A percentile compares a stretch with the other conserved stretches of the same genome.
These are phyloP conservation scores for Pardosa pseudoannulata DNA, from an alignment of 2,888 invertebrate genomes.

Conservation along the genomic window DNA sequence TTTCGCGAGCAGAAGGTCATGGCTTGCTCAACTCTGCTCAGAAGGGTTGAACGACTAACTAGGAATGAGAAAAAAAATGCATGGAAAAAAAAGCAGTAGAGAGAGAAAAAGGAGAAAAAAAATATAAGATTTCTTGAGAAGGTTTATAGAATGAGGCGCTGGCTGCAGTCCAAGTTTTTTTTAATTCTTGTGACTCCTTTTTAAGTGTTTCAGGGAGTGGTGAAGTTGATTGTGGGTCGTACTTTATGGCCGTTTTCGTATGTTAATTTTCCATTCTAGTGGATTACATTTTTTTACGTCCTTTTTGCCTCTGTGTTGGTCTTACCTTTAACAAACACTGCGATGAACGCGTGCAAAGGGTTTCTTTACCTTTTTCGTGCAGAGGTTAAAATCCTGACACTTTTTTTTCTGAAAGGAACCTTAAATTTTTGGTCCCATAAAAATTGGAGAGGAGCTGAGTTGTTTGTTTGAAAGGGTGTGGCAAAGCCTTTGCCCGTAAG, in stretches of 20 bases:
- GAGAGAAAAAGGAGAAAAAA: background rate
- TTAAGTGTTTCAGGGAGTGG: constrained; percentile 12
- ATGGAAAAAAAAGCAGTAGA: background rate
- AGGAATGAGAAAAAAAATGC: background rate
- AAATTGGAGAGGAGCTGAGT: too few species aligned
- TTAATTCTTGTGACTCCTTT: background rate
- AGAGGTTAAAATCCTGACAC: too few species aligned
- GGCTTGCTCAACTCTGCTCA: constrained; percentile 16
- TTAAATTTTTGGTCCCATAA: too few species aligned
- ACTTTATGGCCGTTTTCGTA: background rate
- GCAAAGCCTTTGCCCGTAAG: too few species aligned
- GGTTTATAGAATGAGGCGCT: background rate
- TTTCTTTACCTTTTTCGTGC: too few species aligned
- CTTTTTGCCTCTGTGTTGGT: too few species aligned
- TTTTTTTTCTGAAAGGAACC: too few species aligned
- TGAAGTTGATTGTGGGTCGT: background rate
- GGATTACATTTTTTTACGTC: too few species aligned
- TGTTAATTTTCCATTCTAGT: background rate
- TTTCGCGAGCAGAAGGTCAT: constrained; percentile 17
- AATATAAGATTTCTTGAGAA: background rate
- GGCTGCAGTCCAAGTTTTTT: background rate
- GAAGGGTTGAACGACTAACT: background rate
- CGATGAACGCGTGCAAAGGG: too few species aligned
- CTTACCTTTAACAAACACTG: too few species aligned
- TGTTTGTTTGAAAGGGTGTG: too few species aligned